phyloP scores from a whole-genome alignment of 2,113 vertebrate genomes.

The Ardeotis arabs region DNA sequence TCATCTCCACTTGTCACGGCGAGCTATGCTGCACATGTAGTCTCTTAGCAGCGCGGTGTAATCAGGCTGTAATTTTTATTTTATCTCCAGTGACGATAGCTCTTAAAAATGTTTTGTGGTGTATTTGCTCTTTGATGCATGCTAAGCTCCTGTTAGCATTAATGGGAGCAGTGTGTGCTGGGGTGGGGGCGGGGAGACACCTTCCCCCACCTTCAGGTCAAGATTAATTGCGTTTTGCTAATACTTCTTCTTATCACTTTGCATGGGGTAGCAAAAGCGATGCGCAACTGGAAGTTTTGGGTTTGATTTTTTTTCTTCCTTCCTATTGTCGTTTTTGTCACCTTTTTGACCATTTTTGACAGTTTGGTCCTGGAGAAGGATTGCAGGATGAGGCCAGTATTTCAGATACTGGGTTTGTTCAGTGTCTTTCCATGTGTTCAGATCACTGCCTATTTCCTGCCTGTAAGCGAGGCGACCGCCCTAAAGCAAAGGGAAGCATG shows the following conservation, averaged over 20 bases:
- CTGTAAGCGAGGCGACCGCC: neutral
- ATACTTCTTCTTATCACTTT: neutral
- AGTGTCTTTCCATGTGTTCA: neutral
- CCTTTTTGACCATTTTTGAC: neutral
- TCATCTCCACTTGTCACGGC: neutral
- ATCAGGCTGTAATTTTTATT: slow-evolving; percentile 54
- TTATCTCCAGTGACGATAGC: slow-evolving; percentile 59
- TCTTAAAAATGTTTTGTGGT: slow-evolving; percentile 57
- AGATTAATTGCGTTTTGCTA: neutral
- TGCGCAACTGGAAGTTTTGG: neutral
- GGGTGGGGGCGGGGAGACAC: neutral
- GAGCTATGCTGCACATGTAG: neutral
- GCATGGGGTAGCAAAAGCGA: neutral
- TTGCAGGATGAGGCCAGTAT: neutral
- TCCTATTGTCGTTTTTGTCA: neutral
- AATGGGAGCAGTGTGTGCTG: slow-evolving; percentile 27
- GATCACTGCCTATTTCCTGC: slow-evolving; percentile 27
- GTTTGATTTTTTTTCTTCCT: neutral
- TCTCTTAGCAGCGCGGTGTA: neutral
- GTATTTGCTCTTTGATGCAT: slow-evolving; percentile 53
- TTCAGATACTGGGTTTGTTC: neutral
- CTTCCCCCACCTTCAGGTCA: neutral
- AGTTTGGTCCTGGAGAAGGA: neutral
- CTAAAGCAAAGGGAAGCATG: slow-evolving; percentile 2
- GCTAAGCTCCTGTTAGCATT: slow-evolving; percentile 49